Percentiles rank a stretch among this genome's conserved stretches.
phyloP scores from a whole-genome alignment of 2,797 vertebrate species.

The Aeoliscus strigatus region DNA sequence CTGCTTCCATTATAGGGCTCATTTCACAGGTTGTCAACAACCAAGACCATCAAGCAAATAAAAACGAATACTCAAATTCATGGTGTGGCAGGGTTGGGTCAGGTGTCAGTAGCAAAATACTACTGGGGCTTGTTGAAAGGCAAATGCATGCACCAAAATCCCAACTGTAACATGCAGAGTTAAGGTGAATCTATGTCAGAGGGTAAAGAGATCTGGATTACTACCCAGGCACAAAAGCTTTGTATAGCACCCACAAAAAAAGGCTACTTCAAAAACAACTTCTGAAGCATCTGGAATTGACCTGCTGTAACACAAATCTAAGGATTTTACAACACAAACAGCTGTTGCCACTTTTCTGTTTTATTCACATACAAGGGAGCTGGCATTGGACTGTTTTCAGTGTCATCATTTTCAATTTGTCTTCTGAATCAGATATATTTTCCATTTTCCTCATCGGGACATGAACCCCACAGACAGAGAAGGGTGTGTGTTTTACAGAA shows the following conservation, averaged over 20 bases:
- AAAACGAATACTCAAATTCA: slow-evolving; percentile 31
- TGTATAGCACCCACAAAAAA: slow-evolving; percentile 51
- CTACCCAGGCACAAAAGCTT: slow-evolving; percentile 40
- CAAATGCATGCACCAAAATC: slow-evolving; percentile 50
- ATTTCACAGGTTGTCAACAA: slow-evolving; percentile 63
- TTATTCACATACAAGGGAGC: slow-evolving; percentile 74
- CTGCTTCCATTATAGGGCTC: slow-evolving; percentile 44
- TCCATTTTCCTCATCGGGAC: slow-evolving; percentile 57
- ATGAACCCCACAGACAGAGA: slow-evolving; percentile 55
- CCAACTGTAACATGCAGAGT: slow-evolving; percentile 57
- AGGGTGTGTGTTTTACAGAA: slow-evolving; percentile 31
- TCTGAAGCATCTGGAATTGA: slow-evolving; percentile 54
- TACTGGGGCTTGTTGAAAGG: slow-evolving; percentile 31
- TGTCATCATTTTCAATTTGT: slow-evolving; percentile 41
- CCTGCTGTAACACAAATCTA: slow-evolving; percentile 40
- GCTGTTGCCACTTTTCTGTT: slow-evolving; percentile 57
- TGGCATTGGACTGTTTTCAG: slow-evolving; percentile 60
- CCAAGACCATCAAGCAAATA: slow-evolving; percentile 35
- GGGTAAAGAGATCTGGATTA: slow-evolving; percentile 37
- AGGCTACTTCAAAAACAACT: slow-evolving; percentile 41
- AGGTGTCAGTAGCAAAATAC: slow-evolving; percentile 35
- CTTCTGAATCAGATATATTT: slow-evolving; percentile 47
- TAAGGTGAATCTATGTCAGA: slow-evolving; percentile 35
- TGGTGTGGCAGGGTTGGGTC: slow-evolving; percentile 20
- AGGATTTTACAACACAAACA: slow-evolving; percentile 58